Evolutionary conservation across 1,140 invertebrate species (phyloP), one percentile per base, ranked within the genome.

Genomic region (Rhopalosiphum maidis): DNA sequence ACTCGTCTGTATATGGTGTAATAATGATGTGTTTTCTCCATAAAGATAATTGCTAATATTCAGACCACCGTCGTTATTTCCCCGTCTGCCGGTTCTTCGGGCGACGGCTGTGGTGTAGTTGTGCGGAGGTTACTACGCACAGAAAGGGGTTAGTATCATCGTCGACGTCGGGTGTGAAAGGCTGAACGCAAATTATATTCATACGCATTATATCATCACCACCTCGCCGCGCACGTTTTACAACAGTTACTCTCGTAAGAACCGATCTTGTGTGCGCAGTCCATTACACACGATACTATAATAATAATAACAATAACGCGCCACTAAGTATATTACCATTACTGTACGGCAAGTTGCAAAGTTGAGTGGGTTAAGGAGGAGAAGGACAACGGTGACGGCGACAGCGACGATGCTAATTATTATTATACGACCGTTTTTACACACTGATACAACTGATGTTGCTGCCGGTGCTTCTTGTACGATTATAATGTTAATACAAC

Each of bases 11-110:
- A 51, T n/a, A 48, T 51, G 15, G 60, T 77, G 11, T 77, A 77
- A 77, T 77, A 88, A 88, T 35, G 30, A 48, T n/a, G n/a, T 51
- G 48, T 88, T 88, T 88, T 35, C 6, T n/a, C 30, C 46, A 54
- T 88, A 88, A 88, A 54, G 87, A 51, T 88, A 88, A 88, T 88
- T 88, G 87, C 46, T 88, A 51, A 54, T 88, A 35, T 54, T 88
- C 87, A 48, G n/a, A 88, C 48, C n/a, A 35, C 18, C 41, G 30
- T 21, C 86, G 30, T 18, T 30, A n/a, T 22, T 37, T 18, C 9
- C 21, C n/a, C 25, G 22, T 23, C 22, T 41, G 37, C 6, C 11
- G 1, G 22, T 18, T 35, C n/a, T 54, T 25, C 25, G 0, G 3
- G 4, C 25, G 25, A 11, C 11, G 41, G 23, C 35, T 82, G 48